Percentiles rank a stretch among this genome's conserved stretches.
Evolutionary conservation across 2,888 invertebrate genomes (phyloP).

Genomic region (Limulus polyphemus): DNA sequence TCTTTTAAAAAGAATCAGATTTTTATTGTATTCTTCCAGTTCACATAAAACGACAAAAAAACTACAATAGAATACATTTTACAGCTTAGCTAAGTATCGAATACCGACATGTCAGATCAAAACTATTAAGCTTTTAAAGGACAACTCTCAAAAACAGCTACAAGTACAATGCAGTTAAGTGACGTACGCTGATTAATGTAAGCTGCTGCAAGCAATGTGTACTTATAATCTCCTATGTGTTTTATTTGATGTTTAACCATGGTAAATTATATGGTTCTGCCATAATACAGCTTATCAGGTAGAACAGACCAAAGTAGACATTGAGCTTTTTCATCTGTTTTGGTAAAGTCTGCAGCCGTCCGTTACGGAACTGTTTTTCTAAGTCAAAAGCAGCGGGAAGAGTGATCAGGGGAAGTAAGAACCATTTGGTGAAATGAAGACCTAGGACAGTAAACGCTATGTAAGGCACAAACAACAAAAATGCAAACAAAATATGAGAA

Average conservation of each 20-base stretch:
- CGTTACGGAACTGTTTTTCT: conserved; percentile 72
- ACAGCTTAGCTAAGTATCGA: too few species aligned
- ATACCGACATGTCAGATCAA: too few species aligned
- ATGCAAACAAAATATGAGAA: conserved; percentile 78
- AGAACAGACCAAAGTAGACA: conserved; percentile 77
- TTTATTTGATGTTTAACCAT: conserved; percentile 10
- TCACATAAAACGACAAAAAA: too few species aligned
- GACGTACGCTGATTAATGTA: too few species aligned
- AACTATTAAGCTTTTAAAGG: too few species aligned
- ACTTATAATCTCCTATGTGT: too few species aligned
- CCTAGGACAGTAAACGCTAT: conserved; percentile 74
- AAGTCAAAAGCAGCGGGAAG: conserved; percentile 76
- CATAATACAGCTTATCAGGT: conserved; percentile 51
- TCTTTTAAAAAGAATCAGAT: too few species aligned
- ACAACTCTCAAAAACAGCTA: too few species aligned
- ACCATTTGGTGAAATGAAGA: conserved; percentile 72
- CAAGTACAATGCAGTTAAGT: too few species aligned
- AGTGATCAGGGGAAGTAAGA: conserved; percentile 73
- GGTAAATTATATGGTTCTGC: conserved; percentile 22
- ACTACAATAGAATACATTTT: too few species aligned
- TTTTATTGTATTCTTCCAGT: too few species aligned
- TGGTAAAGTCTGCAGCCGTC: conserved; percentile 67
- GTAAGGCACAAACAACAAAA: conserved; percentile 79
- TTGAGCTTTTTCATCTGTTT: conserved; percentile 79
- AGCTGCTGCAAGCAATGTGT: too few species aligned